Base-by-base conservation (phyloP, 2,113 vertebrate species). In the Gambusia holbrooki region DNA sequence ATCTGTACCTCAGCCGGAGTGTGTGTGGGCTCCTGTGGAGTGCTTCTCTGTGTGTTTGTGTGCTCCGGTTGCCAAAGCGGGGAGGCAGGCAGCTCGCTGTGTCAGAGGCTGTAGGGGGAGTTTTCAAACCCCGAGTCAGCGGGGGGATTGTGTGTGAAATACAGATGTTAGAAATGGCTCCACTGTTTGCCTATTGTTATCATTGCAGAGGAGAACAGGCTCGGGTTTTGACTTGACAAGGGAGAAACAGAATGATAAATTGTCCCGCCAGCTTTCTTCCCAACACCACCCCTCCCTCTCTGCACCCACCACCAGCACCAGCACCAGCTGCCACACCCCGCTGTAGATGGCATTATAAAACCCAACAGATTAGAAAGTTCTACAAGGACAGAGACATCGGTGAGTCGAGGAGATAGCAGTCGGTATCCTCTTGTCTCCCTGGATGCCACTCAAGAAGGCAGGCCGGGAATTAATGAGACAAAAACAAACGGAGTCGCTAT, bases 191-290 rank as follows among this genome's bases (percentile, higher is more conserved):
- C 81, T 84, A 77, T 87, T 85, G 84, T 85, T 91, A 86, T 84
- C 82, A 33, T 73, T 30, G 71, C 81, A 80, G 75, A 86, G 81
- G 74, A 75, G 80, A 88, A 76, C 79, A 84, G 82, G 78, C 82
- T 77, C 63, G 72, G 80, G 75, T 82, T 89, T 85, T 90, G 84
- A 86, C 85, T 89, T 91, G 92, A 93, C 85, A 90, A 83, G 83
- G 83, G 88, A 88, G 82, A 88, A 91, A 85, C 82, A 76, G 84
- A 90, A 91, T 91, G 90, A 93, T 91, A 84, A 88, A 93, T 93
- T 85, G 87, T 87, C 81, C 84, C 80, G 85, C 76, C 78, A 86
- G 85, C 79, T 88, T 91, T 90, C 83, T 48, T 85, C 84, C 78
- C 78, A 72, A 71, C 62, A 65, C 69, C 30, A 77, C 71, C 1